Conservation (phyloP, 2,113 vertebrate genomes). For the Cisticola juncidis region DNA sequence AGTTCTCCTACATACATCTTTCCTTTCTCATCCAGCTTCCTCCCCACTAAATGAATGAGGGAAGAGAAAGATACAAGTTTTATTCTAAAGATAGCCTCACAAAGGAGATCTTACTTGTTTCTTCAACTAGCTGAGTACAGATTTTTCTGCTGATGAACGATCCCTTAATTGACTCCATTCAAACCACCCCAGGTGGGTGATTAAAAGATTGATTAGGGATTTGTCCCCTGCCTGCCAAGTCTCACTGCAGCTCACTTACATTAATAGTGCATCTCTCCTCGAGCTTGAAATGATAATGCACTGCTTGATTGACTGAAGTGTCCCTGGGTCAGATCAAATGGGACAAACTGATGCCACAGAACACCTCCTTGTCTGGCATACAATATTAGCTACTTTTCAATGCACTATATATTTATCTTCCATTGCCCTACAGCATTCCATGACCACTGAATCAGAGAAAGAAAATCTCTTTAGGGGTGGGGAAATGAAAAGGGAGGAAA, state of each 20-base stretch:
- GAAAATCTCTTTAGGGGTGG: not conserved
- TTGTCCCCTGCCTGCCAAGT: slow-evolving; percentile 28
- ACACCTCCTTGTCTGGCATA: not conserved
- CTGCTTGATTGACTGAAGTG: slow-evolving; percentile 4
- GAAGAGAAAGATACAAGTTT: not conserved
- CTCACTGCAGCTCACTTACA: slow-evolving; percentile 21
- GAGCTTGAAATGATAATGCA: slow-evolving; percentile 29
- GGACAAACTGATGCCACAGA: not conserved
- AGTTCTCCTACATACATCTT: not conserved
- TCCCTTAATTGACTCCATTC: slow-evolving; percentile 56
- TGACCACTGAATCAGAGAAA: not conserved
- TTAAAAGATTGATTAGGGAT: slow-evolving; percentile 62
- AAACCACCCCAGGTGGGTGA: slow-evolving; percentile 56
- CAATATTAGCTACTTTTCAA: not conserved
- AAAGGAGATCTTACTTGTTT: not conserved
- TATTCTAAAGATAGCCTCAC: not conserved
- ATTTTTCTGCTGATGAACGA: slow-evolving; percentile 34
- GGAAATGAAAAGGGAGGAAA: not conserved
- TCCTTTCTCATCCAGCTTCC: not conserved
- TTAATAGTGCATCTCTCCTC: slow-evolving; percentile 7
- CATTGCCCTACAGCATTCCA: not conserved
- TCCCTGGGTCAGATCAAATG: slow-evolving; percentile 27
- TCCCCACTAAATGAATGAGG: not conserved
- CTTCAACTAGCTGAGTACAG: not conserved
- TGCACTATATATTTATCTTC: not conserved